A percentile compares a stretch with the other conserved stretches of the same genome.
Conservation (phyloP, 2,797 vertebrate species). For the Ptychobarbus kaznakovi region DNA sequence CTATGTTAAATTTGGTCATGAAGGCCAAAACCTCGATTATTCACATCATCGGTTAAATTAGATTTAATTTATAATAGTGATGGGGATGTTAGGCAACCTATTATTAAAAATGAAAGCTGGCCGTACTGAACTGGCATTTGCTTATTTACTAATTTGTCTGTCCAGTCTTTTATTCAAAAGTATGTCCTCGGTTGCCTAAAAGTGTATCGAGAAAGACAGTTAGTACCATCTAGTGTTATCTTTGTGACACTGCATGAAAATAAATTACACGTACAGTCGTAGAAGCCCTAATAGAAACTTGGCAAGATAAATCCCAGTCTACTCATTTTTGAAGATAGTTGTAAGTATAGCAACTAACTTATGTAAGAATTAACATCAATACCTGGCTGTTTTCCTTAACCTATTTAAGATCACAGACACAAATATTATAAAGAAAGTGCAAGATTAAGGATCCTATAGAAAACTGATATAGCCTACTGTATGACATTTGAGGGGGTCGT, state of each 20-base stretch:
- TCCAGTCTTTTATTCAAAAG: constrained; percentile 1
- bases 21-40: not conserved
- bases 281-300: not conserved
- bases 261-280: not conserved
- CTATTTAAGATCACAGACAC: not conserved
- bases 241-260: constrained; percentile 41
- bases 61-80: not conserved
- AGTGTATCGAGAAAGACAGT: not conserved
- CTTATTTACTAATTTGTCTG: not conserved
- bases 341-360: constrained; percentile 1
- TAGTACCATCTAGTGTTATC: constrained; percentile 58
- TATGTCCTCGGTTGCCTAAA: not conserved
- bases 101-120: not conserved
- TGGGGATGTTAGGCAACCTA: not conserved
- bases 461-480: not conserved
- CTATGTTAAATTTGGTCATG: not conserved
- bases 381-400: not conserved
- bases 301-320: not conserved
- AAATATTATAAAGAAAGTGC: not conserved
- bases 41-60: not conserved
- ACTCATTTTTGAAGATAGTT: not conserved
- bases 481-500: not conserved
- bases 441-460: not conserved
- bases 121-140: not conserved
- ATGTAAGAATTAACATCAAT: not conserved